Base-by-base conservation (phyloP, 2,113 vertebrate species). In the Pelusios castaneus region DNA sequence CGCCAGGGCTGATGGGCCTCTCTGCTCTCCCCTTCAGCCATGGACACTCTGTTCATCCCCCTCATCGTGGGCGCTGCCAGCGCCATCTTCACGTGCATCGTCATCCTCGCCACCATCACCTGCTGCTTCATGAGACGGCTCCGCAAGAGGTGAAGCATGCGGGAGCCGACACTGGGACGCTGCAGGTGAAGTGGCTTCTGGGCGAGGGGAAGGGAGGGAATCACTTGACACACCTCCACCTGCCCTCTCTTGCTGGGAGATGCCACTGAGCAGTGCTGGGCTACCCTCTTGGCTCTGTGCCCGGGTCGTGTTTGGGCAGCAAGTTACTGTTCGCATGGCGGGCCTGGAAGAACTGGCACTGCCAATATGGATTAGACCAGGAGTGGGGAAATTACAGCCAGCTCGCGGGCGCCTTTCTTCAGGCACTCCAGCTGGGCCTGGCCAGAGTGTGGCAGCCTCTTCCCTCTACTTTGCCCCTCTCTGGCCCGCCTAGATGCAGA, bases 61-160 rank as follows among this genome's bases (percentile, higher is more conserved):
- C 80, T 99, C 92, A 96, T 99, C 22, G 93, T 98, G 22, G 99
- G 99, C 1, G 94, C 98, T 11, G 98, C 98, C 43, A 98, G 98
- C 1, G 98, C 99, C 49, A 96, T 99, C 21, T 98, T 99, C 54
- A 98, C 98, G 2, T 98, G 98, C 2, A 96, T 98, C 84, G 88
- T 98, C 43, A 97, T 99, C 94, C 98, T 99, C 1, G 96, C 98
- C 13, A 91, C 99, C 0, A 98, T 99, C 70, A 99, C 99, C 79
- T 99, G 99, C 91, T 99, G 99, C 97, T 99, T 99, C 97, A 98
- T 99, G 98, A 99, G 96, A 41, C 97, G 98, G 38, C 97, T 99
- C 80, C 92, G 91, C 11, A 98, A 98, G 75, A 96, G 96, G 95
- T 98, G 96, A 97, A 78, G 7, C 19, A 6, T 4, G 22, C 47